Conservation (phyloP, 1,140 invertebrate genomes). For the Drosophila mojavensis region DNA sequence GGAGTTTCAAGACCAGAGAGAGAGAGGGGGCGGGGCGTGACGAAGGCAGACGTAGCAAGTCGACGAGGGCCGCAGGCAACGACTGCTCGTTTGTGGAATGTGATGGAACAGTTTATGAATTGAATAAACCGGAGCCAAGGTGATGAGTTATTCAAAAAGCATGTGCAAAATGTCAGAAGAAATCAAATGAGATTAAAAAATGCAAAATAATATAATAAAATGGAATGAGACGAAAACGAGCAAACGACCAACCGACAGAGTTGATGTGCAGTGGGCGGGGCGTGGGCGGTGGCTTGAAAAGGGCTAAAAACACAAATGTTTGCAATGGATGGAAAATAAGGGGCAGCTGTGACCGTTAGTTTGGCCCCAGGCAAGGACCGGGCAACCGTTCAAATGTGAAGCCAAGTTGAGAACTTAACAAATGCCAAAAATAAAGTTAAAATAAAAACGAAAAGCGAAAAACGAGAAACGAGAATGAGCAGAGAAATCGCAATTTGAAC, state of each 20-base stretch:
- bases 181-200: conserved; percentile 77
- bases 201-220: background rate
- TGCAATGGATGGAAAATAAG: conserved; percentile 22
- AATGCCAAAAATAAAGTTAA: conserved; percentile 42
- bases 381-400: conserved; percentile 28
- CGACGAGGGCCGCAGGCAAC: conserved; percentile 46
- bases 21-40: background rate
- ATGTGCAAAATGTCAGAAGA: conserved; percentile 75
- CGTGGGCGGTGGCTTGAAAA: background rate
- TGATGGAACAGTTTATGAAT: conserved; percentile 55
- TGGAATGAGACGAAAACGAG: conserved; percentile 6
- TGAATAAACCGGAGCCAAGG: conserved; percentile 49
- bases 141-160: conserved; percentile 78
- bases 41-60: conserved; percentile 48
- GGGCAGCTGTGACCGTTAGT: conserved; percentile 24
- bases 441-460: background rate
- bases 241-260: background rate
- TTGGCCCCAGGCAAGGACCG: conserved; percentile 28
- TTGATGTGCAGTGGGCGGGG: background rate
- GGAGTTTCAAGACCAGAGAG: background rate
- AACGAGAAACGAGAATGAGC: background rate
- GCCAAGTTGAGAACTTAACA: conserved; percentile 46
- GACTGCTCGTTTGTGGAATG: conserved; percentile 45
- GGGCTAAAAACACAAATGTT: conserved; percentile 21
- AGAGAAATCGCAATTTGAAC: conserved; percentile 54